Conservation (phyloP, 2,797 vertebrate species). For the Chaetodon trifasciatus region DNA sequence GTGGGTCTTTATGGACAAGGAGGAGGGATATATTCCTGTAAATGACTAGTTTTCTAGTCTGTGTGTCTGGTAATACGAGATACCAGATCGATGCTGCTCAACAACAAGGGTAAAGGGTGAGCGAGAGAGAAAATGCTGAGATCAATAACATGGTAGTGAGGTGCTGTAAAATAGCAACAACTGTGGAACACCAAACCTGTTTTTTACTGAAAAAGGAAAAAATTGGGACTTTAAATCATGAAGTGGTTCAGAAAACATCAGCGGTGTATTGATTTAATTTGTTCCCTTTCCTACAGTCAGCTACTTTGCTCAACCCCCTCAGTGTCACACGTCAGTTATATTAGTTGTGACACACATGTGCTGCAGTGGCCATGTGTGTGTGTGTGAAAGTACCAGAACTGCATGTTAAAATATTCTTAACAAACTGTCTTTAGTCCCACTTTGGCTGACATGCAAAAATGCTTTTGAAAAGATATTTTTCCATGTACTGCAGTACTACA, state of each 20-base stretch:
- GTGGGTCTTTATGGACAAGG: constrained; percentile 42
- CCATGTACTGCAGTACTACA: not conserved
- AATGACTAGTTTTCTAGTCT: constrained; percentile 54
- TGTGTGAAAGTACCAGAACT: constrained; percentile 24
- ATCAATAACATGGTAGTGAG: constrained; percentile 62
- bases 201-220: not conserved
- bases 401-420: constrained; percentile 11
- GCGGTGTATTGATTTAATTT: constrained; percentile 15
- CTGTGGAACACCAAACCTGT: not conserved
- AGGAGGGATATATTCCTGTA: constrained; percentile 54
- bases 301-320: constrained; percentile 67
- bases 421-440: constrained; percentile 59
- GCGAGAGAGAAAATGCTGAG: constrained; percentile 35
- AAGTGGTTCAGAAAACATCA: not conserved
- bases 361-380: constrained; percentile 58
- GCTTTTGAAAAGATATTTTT: not conserved
- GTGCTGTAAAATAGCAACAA: constrained; percentile 51
- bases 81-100: constrained; percentile 62
- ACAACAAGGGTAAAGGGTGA: constrained; percentile 13
- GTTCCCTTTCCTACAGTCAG: constrained; percentile 38
- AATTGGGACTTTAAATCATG: not conserved
- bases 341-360: constrained; percentile 65
- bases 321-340: constrained; percentile 41
- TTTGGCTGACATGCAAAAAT: constrained; percentile 59
- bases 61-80: constrained; percentile 65